Conservation (phyloP, 2,797 vertebrate genomes). For the Chaetodon trifasciatus region DNA sequence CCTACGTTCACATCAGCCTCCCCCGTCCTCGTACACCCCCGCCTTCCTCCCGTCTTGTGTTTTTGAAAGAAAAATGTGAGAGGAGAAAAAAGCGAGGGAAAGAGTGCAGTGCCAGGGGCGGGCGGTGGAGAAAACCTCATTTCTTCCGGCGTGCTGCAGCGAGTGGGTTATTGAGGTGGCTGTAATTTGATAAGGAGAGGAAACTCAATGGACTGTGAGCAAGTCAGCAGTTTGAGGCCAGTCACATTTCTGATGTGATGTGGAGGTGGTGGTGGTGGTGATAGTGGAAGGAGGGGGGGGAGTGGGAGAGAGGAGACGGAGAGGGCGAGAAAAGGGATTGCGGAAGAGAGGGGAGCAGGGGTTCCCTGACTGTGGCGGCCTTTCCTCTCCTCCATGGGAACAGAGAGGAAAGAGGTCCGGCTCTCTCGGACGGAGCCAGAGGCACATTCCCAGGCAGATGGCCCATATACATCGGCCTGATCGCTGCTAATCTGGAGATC, state of each 20-base stretch:
- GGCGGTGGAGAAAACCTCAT: conserved; percentile 83
- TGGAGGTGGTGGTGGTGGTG: conserved; percentile 70
- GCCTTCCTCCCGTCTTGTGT: conserved; percentile 51
- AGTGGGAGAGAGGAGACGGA: conserved; percentile 18
- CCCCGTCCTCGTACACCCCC: conserved; percentile 16
- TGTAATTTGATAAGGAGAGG: conserved; percentile 89
- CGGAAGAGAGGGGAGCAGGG: conserved; percentile 30
- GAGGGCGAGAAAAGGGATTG: conserved; percentile 10
- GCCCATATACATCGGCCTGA: conserved; percentile 61
- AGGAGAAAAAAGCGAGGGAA: conserved; percentile 59
- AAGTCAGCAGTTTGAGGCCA: conserved; percentile 86
- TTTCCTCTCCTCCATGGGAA: conserved; percentile 57
- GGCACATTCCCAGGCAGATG: conserved; percentile 72
- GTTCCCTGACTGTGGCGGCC: conserved; percentile 67
- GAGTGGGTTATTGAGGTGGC: conserved; percentile 87
- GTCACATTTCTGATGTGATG: conserved; percentile 85
- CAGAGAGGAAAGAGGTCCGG: conserved; percentile 38
- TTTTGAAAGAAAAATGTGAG: conserved; percentile 78
- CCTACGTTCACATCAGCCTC: conserved; percentile 55
- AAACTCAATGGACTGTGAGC: conserved; percentile 85
- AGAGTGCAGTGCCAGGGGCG: conserved; percentile 76
- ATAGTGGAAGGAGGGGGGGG: conserved; percentile 47
- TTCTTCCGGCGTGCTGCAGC: conserved; percentile 83
- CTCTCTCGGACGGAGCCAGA: conserved; percentile 45
- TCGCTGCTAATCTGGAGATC: conserved; percentile 73